Conservation (phyloP, 2,888 invertebrate genomes). For the Helleia helle region DNA sequence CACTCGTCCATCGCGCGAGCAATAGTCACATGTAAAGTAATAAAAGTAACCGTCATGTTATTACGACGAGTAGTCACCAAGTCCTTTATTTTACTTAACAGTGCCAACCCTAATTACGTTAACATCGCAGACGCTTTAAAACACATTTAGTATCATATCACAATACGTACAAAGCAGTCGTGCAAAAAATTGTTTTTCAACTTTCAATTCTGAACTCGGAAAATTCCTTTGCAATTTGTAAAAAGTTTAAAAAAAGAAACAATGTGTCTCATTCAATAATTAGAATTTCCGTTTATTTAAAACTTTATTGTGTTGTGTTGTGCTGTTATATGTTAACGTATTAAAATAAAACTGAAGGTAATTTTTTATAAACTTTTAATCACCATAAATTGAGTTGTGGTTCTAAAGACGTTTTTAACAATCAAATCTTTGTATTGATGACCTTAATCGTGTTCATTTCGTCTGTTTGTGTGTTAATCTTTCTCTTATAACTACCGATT, state of each 20-base stretch:
- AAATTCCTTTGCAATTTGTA: neutral
- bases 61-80: too few relatives aligned
- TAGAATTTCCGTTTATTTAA: neutral
- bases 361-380: neutral
- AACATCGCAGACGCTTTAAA: neutral
- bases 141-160: constrained; percentile 4
- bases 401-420: too few relatives aligned
- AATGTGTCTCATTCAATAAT: neutral
- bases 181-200: neutral
- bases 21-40: too few relatives aligned
- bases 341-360: neutral
- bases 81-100: too few relatives aligned
- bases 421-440: too few relatives aligned
- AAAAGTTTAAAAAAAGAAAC: neutral
- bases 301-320: neutral
- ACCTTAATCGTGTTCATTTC: too few relatives aligned
- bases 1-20: too few relatives aligned
- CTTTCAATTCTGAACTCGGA: neutral
- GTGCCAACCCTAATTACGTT: constrained; percentile 1
- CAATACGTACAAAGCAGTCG: neutral
- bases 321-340: neutral
- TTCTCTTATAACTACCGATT: too few relatives aligned
- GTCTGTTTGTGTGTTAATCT: too few relatives aligned
- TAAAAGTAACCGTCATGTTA: too few relatives aligned
- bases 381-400: too few relatives aligned